A percentile compares a stretch with the other conserved stretches of the same genome.
These are phyloP conservation scores for Chloebia gouldiae DNA, from an alignment of 2,113 vertebrate genomes.

Conservation along the genomic window DNA sequence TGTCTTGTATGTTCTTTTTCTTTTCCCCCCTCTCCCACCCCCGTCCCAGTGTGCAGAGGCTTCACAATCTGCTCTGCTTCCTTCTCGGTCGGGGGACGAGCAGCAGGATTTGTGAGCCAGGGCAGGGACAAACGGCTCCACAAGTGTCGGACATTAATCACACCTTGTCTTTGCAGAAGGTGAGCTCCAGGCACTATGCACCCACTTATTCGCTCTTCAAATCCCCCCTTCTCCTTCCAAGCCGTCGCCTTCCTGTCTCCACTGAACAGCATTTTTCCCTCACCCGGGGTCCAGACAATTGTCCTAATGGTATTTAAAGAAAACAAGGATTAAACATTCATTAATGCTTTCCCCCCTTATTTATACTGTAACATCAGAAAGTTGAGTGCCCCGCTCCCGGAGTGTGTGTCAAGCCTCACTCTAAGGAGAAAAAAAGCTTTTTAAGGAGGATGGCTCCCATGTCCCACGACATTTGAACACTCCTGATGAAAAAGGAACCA, in stretches of 20 bases:
- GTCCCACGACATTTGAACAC: neutral
- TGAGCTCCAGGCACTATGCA: neutral
- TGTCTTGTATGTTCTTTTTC: neutral
- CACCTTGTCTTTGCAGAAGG: slow-evolving; percentile 37
- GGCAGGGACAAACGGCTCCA: neutral
- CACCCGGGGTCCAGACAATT: slow-evolving; percentile 16
- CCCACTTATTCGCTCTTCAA: slow-evolving; percentile 39
- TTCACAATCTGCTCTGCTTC: neutral
- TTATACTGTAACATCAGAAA: neutral
- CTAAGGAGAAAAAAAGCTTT: neutral
- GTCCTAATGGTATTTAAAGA: slow-evolving; percentile 55
- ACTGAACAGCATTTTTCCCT: neutral
- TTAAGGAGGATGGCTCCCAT: neutral
- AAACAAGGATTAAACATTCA: slow-evolving; percentile 45
- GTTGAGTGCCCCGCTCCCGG: neutral
- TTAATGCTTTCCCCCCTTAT: slow-evolving; percentile 12
- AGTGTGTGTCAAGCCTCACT: neutral
- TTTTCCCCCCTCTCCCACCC: neutral
- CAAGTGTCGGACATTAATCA: slow-evolving; percentile 28
- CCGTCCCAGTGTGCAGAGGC: neutral
- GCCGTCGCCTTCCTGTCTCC: slow-evolving; percentile 51
- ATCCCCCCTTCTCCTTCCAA: neutral
- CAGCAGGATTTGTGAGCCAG: neutral
- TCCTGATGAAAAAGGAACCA: neutral
- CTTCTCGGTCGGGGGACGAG: neutral